These are phyloP conservation scores for Ctenodactylus gundi DNA, from an alignment of 2,113 vertebrate species.

Conservation along the genomic window DNA sequence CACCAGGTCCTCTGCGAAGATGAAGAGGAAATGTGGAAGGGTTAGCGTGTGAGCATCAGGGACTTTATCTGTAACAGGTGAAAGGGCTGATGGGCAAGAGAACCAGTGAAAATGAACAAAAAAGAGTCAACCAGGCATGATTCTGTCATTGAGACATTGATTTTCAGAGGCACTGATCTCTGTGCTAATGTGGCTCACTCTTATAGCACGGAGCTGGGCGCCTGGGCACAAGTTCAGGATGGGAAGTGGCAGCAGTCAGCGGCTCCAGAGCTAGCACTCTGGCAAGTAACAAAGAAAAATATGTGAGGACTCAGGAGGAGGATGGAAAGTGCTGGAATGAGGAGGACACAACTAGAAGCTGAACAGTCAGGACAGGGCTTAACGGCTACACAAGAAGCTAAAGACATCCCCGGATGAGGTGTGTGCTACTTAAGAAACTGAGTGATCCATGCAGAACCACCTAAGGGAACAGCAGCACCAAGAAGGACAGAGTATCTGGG, in stretches of 20 bases:
- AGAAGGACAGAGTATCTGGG: background rate
- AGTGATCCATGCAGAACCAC: background rate
- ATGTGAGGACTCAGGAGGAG: background rate
- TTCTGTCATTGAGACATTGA: background rate
- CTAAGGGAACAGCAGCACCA: background rate
- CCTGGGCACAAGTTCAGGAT: background rate
- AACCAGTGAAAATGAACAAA: background rate
- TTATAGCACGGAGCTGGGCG: background rate
- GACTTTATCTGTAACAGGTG: background rate
- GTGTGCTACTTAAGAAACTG: background rate
- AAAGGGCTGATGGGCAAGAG: background rate
- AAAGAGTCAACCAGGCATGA: background rate
- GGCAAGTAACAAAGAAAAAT: background rate
- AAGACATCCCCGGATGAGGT: background rate
- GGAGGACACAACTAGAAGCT: background rate
- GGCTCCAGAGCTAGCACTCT: background rate
- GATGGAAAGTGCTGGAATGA: background rate
- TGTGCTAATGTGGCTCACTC: background rate
- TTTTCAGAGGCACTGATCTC: background rate
- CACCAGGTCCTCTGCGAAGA: background rate
- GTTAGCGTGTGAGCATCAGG: background rate
- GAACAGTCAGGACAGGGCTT: background rate
- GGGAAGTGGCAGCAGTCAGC: background rate
- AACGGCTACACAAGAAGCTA: background rate
- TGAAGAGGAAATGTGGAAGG: background rate